Base-by-base conservation (phyloP, 1,140 invertebrate genomes). In the Diorhabda elongata region DNA sequence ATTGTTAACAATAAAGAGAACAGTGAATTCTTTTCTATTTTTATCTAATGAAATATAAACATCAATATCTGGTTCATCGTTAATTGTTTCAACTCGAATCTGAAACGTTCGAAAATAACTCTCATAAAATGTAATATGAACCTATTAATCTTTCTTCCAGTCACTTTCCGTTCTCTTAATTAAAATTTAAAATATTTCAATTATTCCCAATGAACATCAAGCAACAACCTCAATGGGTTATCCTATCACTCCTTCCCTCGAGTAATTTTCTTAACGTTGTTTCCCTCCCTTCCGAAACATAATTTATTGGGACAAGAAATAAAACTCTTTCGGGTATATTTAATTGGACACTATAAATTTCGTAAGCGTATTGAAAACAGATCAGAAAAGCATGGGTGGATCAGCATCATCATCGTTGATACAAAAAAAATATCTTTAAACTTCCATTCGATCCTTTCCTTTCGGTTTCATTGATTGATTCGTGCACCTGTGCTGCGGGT, bases 321-420 rank as follows among this genome's bases (percentile, higher is more conserved):
- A 52, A 52, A 52, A 52, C 47, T 52, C 47, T 52, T 52, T 52
- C 47, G 47, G 47, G 47, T 6, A 52, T 45, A 57, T 60, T 60
- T 60, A 67, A 67, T 67, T 67, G 58, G 65, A 60, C 58, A 44
- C 57, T 45, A 67, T 67, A 67, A 67, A 67, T 60, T 60, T 42
- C 57, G 57, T 67, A 43, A 43, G 42, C 41, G 57, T 26, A 60
- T 47, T 9, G 65, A 9, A 66, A 44, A 60, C 52, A 56, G 57
- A 67, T 67, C 65, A 56, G 11, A 57, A 11, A 42, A 11, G 44
- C 47, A 52, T 52, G n/a, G 47, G 47, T 52, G 47, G 6, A 52
- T 52, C 47, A 52, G n/a, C 26, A 26, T 26, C 26, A 26, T 26
- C 26, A 26, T 26, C 26, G 26, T 26, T 26, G 26, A 26, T 26